Conservation (phyloP, 2,797 vertebrate species). For the Cephalopachus bancanus region DNA sequence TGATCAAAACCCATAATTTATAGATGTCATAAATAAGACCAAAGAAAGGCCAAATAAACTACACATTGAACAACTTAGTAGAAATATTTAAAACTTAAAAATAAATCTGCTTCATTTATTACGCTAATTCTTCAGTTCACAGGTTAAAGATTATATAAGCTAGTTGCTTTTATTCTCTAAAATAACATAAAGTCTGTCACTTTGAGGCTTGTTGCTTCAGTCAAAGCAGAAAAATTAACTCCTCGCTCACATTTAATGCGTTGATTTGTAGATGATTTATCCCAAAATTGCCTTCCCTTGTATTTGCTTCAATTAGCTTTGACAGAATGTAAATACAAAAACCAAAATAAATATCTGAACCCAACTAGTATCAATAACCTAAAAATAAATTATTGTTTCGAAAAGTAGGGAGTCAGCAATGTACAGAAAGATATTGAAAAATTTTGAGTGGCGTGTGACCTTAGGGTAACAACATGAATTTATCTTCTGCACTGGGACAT, state of each 20-base stretch:
- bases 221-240: conserved; percentile 5
- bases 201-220: neutral
- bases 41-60: neutral
- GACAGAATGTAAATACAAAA: conserved; percentile 27
- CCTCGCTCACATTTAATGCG: neutral
- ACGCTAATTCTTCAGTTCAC: neutral
- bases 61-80: neutral
- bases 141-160: neutral
- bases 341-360: neutral
- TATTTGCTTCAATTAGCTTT: conserved; percentile 11
- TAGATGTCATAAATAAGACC: neutral
- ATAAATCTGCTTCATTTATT: neutral
- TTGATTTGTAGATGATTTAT: neutral
- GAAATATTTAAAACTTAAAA: conserved; percentile 26
- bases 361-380: neutral
- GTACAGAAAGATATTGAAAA: neutral
- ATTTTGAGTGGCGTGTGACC: neutral
- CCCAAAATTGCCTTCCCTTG: neutral
- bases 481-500: too few relatives aligned
- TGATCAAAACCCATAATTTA: neutral
- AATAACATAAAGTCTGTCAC: neutral
- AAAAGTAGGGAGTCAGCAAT: neutral
- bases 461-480: neutral
- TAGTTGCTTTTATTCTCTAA: conserved; percentile 20
- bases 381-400: conserved; percentile 18